Base-by-base conservation (phyloP, 1,140 invertebrate genomes). In the Drosophila bocki region DNA sequence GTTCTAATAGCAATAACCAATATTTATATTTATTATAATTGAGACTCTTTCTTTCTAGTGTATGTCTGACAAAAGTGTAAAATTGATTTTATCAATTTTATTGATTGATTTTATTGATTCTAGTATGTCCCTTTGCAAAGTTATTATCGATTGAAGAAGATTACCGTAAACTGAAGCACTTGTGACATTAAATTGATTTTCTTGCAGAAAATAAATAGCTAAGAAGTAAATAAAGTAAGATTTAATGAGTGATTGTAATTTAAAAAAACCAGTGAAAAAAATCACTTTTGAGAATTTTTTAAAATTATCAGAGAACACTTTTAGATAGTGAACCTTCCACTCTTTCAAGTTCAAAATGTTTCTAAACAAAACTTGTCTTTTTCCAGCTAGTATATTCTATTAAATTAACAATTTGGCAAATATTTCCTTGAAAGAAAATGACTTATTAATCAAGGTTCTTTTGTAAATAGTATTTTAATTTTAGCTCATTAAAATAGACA, bases 81-180 rank as follows among this genome's bases (percentile, higher is more conserved):
- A 22, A 3, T 15, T 26, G 1, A n/a, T 59, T 7, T 22, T 13
- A 7, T n/a, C 29, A 48, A 13, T 51, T 29, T 12, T 22, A 26
- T 26, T 33, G 6, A 13, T 53, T 45, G n/a, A 13, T 51, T 29
- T 12, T 22, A 26, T 26, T 33, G 6, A 13, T 53, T 45, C 5
- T 29, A 19, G 1, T 22, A 0, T 32, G n/a, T 17, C 11, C 3
- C 15, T 29, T 3, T 17, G 2, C 8, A 58, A 54, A 17, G 8
- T 48, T 19, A 29, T 7, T 56, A 63, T 63, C 35, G 60, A 62
- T 57, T 62, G 3, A 19, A 12, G n/a, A 5, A 3, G 1, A 53
- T 29, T 39, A 15, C 7, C n/a, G 12, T 15, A 62, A 41, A 22
- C 8, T 29, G 2, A 8, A 33, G n/a, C 6, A 29, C 60, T n/a